phyloP scores from a whole-genome alignment of 2,797 vertebrate species.

The Rhinoraja longicauda region DNA sequence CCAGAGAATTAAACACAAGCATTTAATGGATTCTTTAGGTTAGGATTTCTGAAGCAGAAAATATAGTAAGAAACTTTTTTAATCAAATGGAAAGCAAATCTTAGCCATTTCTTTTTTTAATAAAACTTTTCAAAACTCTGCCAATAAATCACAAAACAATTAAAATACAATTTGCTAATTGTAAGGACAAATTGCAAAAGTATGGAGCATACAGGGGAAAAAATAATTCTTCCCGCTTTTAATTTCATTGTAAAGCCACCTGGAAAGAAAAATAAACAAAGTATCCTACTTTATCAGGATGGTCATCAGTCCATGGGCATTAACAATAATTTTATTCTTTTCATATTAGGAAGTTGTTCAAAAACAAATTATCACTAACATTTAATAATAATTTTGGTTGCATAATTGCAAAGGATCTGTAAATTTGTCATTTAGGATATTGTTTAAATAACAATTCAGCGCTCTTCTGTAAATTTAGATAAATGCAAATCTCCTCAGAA shows the following conservation, averaged over 20 bases:
- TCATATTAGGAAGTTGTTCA: neutral
- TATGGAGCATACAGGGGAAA: neutral
- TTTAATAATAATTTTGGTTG: neutral
- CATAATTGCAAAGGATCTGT: neutral
- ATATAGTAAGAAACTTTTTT: neutral
- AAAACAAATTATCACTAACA: neutral
- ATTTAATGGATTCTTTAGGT: neutral
- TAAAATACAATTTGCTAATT: slow-evolving; percentile 28
- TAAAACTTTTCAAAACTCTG: slow-evolving; percentile 21
- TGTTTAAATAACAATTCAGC: neutral
- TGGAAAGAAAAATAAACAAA: neutral
- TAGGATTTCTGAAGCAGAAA: neutral
- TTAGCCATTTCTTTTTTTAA: slow-evolving; percentile 13
- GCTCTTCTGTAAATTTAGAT: neutral
- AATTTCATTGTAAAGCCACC: neutral
- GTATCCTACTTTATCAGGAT: neutral
- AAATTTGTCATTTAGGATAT: neutral
- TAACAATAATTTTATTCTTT: neutral
- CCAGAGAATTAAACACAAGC: neutral
- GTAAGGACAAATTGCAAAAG: slow-evolving; percentile 3
- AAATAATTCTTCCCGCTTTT: neutral
- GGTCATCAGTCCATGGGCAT: slow-evolving; percentile 24
- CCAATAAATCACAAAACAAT: slow-evolving; percentile 29
- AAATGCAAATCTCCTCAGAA: neutral
- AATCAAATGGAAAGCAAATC: slow-evolving; percentile 24